phyloP scores from a whole-genome alignment of 2,113 vertebrate species.

The Sminthopsis crassicaudata region DNA sequence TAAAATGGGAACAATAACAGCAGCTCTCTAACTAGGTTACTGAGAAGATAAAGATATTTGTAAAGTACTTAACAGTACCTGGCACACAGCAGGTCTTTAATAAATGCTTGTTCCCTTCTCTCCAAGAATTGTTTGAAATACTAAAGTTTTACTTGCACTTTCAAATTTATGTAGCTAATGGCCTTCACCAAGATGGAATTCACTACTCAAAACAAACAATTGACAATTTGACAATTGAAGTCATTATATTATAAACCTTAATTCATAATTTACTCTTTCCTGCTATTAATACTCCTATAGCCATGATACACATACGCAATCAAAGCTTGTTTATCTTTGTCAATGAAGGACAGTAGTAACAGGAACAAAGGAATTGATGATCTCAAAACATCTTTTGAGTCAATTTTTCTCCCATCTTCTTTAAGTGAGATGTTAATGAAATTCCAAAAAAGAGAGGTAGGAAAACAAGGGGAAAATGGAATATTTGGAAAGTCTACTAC shows the following conservation, averaged over 20 bases:
- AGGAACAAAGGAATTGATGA: background rate
- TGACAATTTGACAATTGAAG: background rate
- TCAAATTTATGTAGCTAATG: background rate
- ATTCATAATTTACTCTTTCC: background rate
- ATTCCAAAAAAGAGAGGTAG: background rate
- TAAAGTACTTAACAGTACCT: background rate
- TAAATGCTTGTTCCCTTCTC: background rate
- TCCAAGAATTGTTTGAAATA: background rate
- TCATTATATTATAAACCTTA: background rate
- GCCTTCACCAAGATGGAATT: background rate
- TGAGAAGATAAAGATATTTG: background rate
- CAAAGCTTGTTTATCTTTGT: background rate
- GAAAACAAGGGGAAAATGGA: background rate
- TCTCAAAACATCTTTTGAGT: conserved; percentile 23
- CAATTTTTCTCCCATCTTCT: conserved; percentile 22
- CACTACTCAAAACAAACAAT: background rate
- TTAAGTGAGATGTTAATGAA: background rate
- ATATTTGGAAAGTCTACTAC: background rate
- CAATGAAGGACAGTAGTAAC: background rate
- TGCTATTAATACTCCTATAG: background rate
- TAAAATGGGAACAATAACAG: background rate
- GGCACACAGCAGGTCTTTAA: background rate
- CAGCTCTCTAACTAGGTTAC: background rate
- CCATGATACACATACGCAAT: background rate
- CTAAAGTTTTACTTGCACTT: background rate